Evolutionary conservation across 2,888 invertebrate genomes (phyloP), one percentile per base, ranked within the genome.

Genomic region (Drosophila borborema): DNA sequence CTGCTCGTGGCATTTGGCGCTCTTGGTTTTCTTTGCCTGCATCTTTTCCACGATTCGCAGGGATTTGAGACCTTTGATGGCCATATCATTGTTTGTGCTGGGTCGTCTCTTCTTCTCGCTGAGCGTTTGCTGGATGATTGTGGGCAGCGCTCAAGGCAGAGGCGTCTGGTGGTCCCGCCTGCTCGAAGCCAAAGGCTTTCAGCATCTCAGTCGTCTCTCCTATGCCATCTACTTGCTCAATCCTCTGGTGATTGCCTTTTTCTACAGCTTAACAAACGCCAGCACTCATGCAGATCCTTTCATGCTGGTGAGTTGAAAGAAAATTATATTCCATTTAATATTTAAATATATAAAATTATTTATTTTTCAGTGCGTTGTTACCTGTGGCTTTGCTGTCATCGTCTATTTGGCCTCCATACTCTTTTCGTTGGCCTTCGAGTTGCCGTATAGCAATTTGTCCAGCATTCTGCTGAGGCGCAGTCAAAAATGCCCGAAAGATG

Each of bases 151-250:
- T 36, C 94, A 94, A 2, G 94, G 94, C 5, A 93, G 95, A 61
- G 94, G 92, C 34, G 90, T 84, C 12, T 91, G 92, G 91, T 93
- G 93, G 93, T 93, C 92, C 1, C 89, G 92, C 23, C 85, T 93
- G 20, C 75, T 93, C 70, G 93, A 93, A 73, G 87, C 89, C 46
- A 91, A 92, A 64, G 81, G 91, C 0, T 93, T 93, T 62, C 92
- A 93, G 61, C 93, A 93, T 49, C 62, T 95, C 5, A 95, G 95
- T 82, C 93, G 94, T 71, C 82, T 95, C 40, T 94, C 95, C 0
- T 95, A 94, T 83, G 94, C 94, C 54, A 94, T 94, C 40, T 95
- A 95, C 85, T 91, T 95, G 38, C 76, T 95, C 34, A 95, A 95
- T 92, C 95, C 95, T 1, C 87, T 95, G 43, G 80, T 95, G 14